Conservation (phyloP, 2,888 invertebrate genomes). For the Scrobipalpa atriplicella region DNA sequence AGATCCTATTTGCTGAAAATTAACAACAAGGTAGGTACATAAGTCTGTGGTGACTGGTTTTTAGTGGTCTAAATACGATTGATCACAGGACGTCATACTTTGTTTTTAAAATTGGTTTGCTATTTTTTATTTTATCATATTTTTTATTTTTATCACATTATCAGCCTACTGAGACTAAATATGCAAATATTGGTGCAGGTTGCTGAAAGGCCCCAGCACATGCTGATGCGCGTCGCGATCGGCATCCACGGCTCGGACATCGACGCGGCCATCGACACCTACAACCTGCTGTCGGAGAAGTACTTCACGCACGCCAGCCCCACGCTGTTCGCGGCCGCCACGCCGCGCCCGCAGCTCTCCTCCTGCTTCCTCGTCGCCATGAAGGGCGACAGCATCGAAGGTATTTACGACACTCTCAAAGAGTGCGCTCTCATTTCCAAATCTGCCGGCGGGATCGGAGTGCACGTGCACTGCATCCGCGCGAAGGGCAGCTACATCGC, state of each 20-base stretch:
- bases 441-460: constrained; percentile 97
- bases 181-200: constrained; percentile 72
- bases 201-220: constrained; percentile 98
- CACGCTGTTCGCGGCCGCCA: constrained; percentile 97
- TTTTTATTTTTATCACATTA: background rate
- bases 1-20: constrained; percentile 97
- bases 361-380: constrained; percentile 98
- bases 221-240: constrained; percentile 98
- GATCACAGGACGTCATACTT: too few relatives aligned
- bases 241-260: constrained; percentile 98
- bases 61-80: too few relatives aligned
- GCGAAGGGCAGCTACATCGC: constrained; percentile 95
- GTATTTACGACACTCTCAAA: constrained; percentile 95
- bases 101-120: too few relatives aligned
- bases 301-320: constrained; percentile 99
- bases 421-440: constrained; percentile 98
- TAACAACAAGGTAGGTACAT: constrained; percentile 85
- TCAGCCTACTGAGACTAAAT: too few relatives aligned
- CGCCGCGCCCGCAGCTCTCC: constrained; percentile 94
- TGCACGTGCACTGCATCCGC: constrained; percentile 97
- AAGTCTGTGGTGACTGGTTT: too few relatives aligned
- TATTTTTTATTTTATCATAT: background rate
- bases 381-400: constrained; percentile 97
- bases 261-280: constrained; percentile 96
- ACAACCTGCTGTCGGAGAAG: constrained; percentile 96